Percentiles rank a stretch among this genome's conserved stretches.
phyloP scores from a whole-genome alignment of 2,797 vertebrate species.

The Sebastes oblongus region DNA sequence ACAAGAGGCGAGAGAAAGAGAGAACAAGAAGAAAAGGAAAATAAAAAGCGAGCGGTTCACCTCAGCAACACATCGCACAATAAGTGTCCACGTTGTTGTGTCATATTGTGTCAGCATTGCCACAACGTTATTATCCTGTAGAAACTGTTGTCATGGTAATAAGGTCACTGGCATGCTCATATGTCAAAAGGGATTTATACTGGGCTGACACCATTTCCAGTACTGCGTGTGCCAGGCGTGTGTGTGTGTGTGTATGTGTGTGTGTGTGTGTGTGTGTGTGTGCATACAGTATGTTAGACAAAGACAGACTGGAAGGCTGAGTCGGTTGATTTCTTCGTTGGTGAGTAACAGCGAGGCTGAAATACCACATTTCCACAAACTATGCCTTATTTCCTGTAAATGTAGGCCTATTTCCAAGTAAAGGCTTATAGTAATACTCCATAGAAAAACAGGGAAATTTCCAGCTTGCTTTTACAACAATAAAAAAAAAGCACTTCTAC shows the following conservation, averaged over 20 bases:
- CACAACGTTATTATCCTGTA: slow-evolving; percentile 61
- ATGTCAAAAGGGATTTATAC: slow-evolving; percentile 82
- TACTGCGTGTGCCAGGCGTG: slow-evolving; percentile 57
- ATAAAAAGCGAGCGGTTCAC: slow-evolving; percentile 21
- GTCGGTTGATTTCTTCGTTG: slow-evolving; percentile 2
- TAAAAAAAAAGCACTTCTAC: not conserved
- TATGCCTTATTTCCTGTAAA: slow-evolving; percentile 3
- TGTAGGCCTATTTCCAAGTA: not conserved
- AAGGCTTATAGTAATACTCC: not conserved
- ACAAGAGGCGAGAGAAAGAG: not conserved
- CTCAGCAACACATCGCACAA: slow-evolving; percentile 42
- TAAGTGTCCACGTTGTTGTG: slow-evolving; percentile 62
- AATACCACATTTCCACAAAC: slow-evolving; percentile 29
- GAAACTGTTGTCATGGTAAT: slow-evolving; percentile 82
- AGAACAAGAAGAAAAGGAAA: slow-evolving; percentile 7
- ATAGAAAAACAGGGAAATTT: not conserved
- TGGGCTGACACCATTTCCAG: slow-evolving; percentile 76
- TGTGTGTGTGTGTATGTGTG: slow-evolving; percentile 34
- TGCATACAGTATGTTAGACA: slow-evolving; percentile 28
- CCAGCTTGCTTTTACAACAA: not conserved
- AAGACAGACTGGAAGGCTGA: slow-evolving; percentile 27
- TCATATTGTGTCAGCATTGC: slow-evolving; percentile 75
- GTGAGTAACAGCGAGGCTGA: not conserved
- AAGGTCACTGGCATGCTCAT: slow-evolving; percentile 78
- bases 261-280: slow-evolving; percentile 16